phyloP scores from a whole-genome alignment of 2,113 vertebrate species.

The Aythya baeri region DNA sequence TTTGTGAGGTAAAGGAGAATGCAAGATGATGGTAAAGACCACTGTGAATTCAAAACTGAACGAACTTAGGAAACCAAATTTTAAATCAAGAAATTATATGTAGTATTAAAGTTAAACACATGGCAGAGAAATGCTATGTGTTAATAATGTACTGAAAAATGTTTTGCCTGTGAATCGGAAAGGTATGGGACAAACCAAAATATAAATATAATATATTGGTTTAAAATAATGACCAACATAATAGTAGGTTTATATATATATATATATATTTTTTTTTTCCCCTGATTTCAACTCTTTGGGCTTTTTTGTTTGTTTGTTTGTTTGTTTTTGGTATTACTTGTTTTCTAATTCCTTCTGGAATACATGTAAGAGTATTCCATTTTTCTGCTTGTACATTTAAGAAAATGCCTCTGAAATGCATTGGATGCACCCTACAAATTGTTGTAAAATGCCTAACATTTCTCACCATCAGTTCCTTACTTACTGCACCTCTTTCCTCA shows the following conservation, averaged over 20 bases:
- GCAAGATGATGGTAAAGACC: neutral
- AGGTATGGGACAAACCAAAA: neutral
- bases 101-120: neutral
- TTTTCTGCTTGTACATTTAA: neutral
- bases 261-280: neutral
- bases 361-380: neutral
- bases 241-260: neutral
- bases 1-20: slow-evolving; percentile 16
- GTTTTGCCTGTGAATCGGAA: slow-evolving; percentile 13
- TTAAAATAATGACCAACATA: slow-evolving; percentile 14
- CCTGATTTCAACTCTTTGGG: neutral
- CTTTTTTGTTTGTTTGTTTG: neutral
- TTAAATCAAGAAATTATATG: slow-evolving; percentile 9
- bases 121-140: neutral
- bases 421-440: neutral
- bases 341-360: neutral
- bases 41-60: neutral
- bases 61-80: neutral
- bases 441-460: neutral
- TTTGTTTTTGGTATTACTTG: neutral
- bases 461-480: neutral
- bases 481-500: neutral
- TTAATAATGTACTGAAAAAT: slow-evolving; percentile 17
- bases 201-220: neutral
- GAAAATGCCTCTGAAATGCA: neutral